Evolutionary conservation across 2,888 invertebrate species (phyloP), one percentile per base, ranked within the genome.

Genomic region (Emesis furor): DNA sequence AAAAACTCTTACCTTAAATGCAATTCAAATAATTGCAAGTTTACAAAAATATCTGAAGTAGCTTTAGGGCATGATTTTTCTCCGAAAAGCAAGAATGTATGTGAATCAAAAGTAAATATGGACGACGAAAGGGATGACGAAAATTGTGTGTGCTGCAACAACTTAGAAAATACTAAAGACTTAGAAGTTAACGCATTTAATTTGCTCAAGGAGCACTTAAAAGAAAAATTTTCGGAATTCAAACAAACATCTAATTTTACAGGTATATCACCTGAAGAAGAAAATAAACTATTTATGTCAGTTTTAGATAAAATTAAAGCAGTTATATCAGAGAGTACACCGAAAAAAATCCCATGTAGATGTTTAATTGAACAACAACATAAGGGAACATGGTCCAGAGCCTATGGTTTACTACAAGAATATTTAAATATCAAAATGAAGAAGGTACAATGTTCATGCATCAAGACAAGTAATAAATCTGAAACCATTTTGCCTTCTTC

Each of bases 391-490:
- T 96, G 95, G 95, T 93, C 93, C 24, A 93, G 96, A 87, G 96
- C 95, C 1, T 95, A 95, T 81, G 92, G 92, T 68, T 91, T 96
- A 86, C 89, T 96, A 76, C 94, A 95, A 91, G 96, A 96, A 90
- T 96, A 96, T 91, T 91, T 96, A 67, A 95, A 94, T 91, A 91
- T 92, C 0, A 96, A 96, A 94, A 93, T 96, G 32, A 93, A 94
- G 82, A 93, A 93, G 69, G 93, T 94, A 12, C 92, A 95, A 82
- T 95, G 95, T 87, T 83, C 90, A 46, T 95, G 95, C 89, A 78
- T 89, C 69, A 78, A 90, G 6, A 85, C 86, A 67, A 89, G 91
- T 24, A 86, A 92, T 59, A 90, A 86, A 75, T 92, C 92, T 84
- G 88, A 92, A 17, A 76, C 78, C 1, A 74, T 92, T 39, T 89